Conservation (phyloP, 2,888 invertebrate genomes). For the Opisthograptis luteolata region DNA sequence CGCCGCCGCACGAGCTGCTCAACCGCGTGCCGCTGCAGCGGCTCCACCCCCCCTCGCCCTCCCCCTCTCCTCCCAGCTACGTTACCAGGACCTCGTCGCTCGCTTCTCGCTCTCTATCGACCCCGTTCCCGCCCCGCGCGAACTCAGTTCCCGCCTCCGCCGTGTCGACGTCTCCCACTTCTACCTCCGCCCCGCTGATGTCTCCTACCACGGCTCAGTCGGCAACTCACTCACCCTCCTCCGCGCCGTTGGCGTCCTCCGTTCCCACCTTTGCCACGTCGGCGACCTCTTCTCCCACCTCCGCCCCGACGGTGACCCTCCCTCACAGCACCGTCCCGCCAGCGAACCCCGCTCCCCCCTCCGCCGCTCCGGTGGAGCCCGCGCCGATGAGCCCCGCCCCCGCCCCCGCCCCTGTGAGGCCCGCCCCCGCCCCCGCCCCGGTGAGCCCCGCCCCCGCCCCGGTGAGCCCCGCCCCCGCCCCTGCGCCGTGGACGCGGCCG, state of each 20-base stretch:
- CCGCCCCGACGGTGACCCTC: not conserved
- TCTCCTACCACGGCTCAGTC: not conserved
- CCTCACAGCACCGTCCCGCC: too few species aligned
- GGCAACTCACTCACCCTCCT: not conserved
- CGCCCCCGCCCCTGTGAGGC: not conserved
- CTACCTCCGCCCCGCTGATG: not conserved
- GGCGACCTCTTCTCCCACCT: not conserved
- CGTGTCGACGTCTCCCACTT: not conserved
- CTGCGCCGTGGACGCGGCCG: not conserved
- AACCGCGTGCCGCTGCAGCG: not conserved
- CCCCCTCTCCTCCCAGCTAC: slow-evolving; percentile 26
- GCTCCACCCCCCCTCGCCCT: slow-evolving; percentile 9
- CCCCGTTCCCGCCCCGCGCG: not conserved
- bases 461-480: not conserved
- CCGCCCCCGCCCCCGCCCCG: not conserved
- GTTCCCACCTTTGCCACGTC: not conserved
- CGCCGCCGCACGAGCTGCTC: not conserved
- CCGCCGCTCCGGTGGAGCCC: not conserved
- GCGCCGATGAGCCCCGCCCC: not conserved
- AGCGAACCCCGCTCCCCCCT: slow-evolving; percentile 1
- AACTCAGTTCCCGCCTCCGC: not conserved
- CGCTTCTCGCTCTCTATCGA: too few species aligned
- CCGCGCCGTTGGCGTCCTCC: slow-evolving; percentile 6
- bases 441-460: slow-evolving; percentile 2
- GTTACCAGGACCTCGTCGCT: too few species aligned